Percentiles rank a stretch among this genome's conserved stretches.
Evolutionary conservation across 1,140 invertebrate genomes (phyloP).

Genomic region (Megalopta genalis): DNA sequence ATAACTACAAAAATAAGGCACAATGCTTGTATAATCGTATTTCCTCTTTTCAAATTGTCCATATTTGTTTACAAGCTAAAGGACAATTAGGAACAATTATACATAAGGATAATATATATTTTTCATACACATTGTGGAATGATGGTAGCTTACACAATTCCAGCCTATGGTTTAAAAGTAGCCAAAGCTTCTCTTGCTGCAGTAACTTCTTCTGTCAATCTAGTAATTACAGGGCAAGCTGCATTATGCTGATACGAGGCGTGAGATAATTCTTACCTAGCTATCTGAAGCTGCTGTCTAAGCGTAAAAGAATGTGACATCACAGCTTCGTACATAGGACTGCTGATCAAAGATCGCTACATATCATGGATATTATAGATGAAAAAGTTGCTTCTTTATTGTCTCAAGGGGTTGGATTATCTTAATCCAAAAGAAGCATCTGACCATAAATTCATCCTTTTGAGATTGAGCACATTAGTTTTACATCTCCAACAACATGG

Average conservation of each 20-base stretch:
- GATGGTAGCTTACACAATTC: constrained; percentile 82
- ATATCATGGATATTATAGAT: constrained; percentile 93
- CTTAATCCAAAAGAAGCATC: constrained; percentile 84
- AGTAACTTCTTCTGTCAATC: constrained; percentile 98
- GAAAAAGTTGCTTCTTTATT: constrained; percentile 90
- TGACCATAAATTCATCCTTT: constrained; percentile 83
- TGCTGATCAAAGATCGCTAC: constrained; percentile 91
- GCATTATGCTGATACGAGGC: constrained; percentile 98
- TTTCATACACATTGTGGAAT: constrained; percentile 85
- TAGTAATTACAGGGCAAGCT: constrained; percentile 98
- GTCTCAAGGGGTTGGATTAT: constrained; percentile 87
- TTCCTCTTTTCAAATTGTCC: no score
- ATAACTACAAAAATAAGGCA: no score
- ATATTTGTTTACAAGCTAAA: no score
- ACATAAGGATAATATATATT: neutral
- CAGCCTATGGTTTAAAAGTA: constrained; percentile 97
- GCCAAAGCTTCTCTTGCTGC: constrained; percentile 98
- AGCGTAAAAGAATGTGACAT: constrained; percentile 99
- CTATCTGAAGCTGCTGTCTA: constrained; percentile 97
- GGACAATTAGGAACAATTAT: no score
- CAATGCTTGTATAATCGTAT: no score
- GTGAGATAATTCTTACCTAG: constrained; percentile 93
- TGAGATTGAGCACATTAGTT: constrained; percentile 91
- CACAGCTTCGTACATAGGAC: constrained; percentile 93
- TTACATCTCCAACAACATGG: constrained; percentile 93